Conservation (phyloP, 2,113 vertebrate species). For the Poeciliopsis turrubarensis region DNA sequence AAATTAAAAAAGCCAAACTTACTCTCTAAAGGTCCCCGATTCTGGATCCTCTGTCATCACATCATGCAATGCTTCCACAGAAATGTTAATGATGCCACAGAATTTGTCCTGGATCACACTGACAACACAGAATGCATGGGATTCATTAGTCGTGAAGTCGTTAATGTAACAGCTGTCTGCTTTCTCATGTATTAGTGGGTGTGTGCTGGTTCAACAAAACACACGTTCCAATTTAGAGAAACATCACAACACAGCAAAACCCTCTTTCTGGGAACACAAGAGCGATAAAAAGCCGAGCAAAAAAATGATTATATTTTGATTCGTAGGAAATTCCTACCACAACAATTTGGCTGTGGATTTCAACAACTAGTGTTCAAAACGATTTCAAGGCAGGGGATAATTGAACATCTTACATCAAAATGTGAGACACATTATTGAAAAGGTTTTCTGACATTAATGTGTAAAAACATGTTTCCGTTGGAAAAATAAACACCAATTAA, state of each 20-base stretch:
- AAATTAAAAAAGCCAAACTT: conserved; percentile 60
- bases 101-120: conserved; percentile 98
- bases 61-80: conserved; percentile 93
- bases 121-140: conserved; percentile 48
- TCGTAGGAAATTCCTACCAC: conserved; percentile 6
- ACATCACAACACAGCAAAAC: conserved; percentile 1
- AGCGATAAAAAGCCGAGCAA: conserved; percentile 31
- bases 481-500: neutral
- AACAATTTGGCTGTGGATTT: conserved; percentile 13
- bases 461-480: neutral
- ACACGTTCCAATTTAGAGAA: conserved; percentile 15
- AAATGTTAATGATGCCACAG: conserved; percentile 95
- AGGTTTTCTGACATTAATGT: neutral
- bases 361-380: neutral
- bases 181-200: neutral
- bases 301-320: conserved; percentile 21
- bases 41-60: conserved; percentile 97
- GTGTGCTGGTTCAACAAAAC: neutral
- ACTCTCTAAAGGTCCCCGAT: conserved; percentile 94
- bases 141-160: conserved; percentile 7
- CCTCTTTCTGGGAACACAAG: neutral
- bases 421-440: conserved; percentile 3
- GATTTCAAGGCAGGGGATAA: neutral
- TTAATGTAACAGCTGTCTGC: conserved; percentile 8
- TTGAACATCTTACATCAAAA: conserved; percentile 4